Evolutionary conservation across 2,888 invertebrate species (phyloP).

Genomic region (Diachrysia chrysitis): DNA sequence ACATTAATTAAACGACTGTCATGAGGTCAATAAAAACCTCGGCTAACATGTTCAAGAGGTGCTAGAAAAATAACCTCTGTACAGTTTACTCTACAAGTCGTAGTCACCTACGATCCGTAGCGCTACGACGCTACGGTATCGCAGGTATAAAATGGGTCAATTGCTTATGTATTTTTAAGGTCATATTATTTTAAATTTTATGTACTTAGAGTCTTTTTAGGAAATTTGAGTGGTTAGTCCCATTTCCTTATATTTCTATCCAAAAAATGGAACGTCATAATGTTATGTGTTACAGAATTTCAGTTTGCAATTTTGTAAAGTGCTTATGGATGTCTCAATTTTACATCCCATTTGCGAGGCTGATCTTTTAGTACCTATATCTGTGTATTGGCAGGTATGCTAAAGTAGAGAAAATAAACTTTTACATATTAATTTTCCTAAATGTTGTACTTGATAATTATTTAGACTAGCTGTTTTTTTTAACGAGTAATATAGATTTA

Average conservation of each 20-base stretch:
- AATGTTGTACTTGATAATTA: too few relatives aligned
- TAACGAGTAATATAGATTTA: too few relatives aligned
- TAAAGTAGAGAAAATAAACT: not conserved
- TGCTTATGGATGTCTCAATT: constrained; percentile 37
- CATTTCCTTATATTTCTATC: constrained; percentile 35
- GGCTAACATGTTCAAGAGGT: constrained; percentile 4
- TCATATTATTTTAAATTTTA: constrained; percentile 33
- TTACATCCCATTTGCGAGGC: constrained; percentile 34
- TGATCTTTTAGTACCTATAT: constrained; percentile 19
- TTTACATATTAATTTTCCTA: too few relatives aligned
- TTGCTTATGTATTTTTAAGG: constrained; percentile 45
- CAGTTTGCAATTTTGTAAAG: constrained; percentile 44
- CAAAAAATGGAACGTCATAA: constrained; percentile 31
- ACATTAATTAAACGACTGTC: constrained; percentile 4
- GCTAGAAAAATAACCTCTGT: constrained; percentile 7
- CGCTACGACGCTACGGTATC: constrained; percentile 29
- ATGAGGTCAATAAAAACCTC: not conserved
- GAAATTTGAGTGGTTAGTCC: constrained; percentile 48
- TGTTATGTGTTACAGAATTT: constrained; percentile 36
- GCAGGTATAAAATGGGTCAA: constrained; percentile 49
- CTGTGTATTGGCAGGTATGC: not conserved
- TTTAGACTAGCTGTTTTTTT: too few relatives aligned
- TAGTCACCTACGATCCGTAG: constrained; percentile 37
- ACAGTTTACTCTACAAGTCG: constrained; percentile 19
- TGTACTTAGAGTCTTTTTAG: constrained; percentile 39